Percentiles rank a stretch among this genome's conserved stretches.
These are phyloP conservation scores for Bergia puertoricense DNA, from an alignment of 92 coral and sea anemone species.

Conservation along the genomic window DNA sequence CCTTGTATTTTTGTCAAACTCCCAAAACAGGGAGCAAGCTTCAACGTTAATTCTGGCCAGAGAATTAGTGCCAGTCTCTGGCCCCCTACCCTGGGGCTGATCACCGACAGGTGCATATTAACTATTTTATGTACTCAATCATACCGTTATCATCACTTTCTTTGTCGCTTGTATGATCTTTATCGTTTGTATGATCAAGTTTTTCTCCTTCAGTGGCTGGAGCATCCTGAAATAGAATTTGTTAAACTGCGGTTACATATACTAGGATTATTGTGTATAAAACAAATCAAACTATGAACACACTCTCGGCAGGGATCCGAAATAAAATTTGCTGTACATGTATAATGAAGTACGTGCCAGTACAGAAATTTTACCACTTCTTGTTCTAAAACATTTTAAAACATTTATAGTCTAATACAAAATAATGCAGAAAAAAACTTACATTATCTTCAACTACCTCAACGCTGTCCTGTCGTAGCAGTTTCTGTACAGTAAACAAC, in stretches of 20 bases:
- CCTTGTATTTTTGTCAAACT: too few relatives aligned
- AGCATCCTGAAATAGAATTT: constrained; percentile 2
- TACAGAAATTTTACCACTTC: too few relatives aligned
- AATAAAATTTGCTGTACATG: too few relatives aligned
- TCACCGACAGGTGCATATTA: neutral
- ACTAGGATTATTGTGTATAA: neutral
- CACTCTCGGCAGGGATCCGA: neutral
- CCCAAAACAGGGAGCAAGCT: too few relatives aligned
- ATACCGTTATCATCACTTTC: constrained; percentile 14
- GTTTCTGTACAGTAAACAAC: constrained; percentile 4
- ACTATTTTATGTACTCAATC: neutral
- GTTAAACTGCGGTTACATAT: neutral
- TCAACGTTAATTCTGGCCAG: too few relatives aligned
- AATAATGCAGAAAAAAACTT: neutral
- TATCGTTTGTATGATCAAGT: neutral
- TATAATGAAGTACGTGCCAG: too few relatives aligned
- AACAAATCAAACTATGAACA: neutral
- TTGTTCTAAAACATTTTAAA: too few relatives aligned
- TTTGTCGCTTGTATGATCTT: neutral
- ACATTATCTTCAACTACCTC: constrained; percentile 17
- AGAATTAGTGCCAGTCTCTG: too few relatives aligned
- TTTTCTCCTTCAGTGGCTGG: neutral
- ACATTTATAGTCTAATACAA: neutral
- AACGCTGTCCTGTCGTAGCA: neutral
- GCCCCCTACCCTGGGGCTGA: too few relatives aligned